A percentile compares a stretch with the other conserved stretches of the same genome.
Evolutionary conservation across 2,797 vertebrate species (phyloP).

Genomic region (Hemitrygon akajei): DNA sequence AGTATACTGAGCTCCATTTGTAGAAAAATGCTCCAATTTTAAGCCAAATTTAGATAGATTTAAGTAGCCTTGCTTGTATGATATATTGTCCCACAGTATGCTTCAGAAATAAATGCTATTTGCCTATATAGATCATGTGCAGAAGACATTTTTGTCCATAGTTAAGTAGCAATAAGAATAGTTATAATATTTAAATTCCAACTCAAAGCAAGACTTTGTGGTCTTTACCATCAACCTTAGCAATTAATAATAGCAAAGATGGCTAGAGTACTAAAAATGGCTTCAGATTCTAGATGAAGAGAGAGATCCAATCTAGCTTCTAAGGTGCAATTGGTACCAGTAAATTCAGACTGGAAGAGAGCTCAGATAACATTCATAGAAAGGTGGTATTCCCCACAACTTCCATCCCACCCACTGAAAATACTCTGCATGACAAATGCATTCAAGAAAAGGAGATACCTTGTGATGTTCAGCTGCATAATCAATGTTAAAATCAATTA

Average conservation of each 20-base stretch:
- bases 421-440: not conserved
- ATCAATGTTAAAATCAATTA: not conserved
- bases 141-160: not conserved
- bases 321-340: not conserved
- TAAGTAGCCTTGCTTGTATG: not conserved
- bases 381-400: not conserved
- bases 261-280: not conserved
- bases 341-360: not conserved
- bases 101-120: not conserved
- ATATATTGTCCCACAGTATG: too few species aligned
- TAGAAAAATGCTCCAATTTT: too few species aligned
- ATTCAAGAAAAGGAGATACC: not conserved
- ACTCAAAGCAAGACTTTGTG: not conserved
- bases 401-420: too few species aligned
- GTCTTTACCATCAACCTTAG: not conserved
- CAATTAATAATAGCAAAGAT: not conserved
- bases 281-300: not conserved
- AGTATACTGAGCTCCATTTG: not conserved
- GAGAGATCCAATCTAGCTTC: not conserved
- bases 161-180: not conserved
- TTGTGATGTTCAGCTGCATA: not conserved
- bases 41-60: too few species aligned
- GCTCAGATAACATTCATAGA: not conserved
- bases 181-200: not conserved
- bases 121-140: not conserved